Conservation (phyloP, 2,888 invertebrate species). For the Aplocera efformata region DNA sequence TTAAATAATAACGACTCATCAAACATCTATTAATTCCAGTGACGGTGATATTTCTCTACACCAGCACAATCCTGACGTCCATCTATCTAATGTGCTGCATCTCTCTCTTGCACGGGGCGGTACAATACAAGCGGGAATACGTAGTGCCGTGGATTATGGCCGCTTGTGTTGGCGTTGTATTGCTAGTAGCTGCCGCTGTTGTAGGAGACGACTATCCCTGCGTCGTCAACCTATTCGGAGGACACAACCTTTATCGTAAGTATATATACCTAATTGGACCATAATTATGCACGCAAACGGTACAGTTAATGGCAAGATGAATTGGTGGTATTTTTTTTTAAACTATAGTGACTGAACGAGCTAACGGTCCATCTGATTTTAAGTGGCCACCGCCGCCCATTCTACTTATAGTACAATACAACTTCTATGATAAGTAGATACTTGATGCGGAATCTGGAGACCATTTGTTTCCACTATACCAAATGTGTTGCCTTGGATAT, state of each 20-base stretch:
- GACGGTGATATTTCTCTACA: slow-evolving; percentile 70
- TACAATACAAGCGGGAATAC: slow-evolving; percentile 69
- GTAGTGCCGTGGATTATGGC: slow-evolving; percentile 71
- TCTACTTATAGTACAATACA: too few species aligned
- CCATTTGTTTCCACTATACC: too few species aligned
- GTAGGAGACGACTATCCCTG: slow-evolving; percentile 64
- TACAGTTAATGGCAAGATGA: too few species aligned
- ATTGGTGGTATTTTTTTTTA: too few species aligned
- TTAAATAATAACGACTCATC: not conserved
- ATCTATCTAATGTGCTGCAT: slow-evolving; percentile 73
- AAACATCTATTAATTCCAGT: slow-evolving; percentile 43
- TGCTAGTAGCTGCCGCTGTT: slow-evolving; percentile 54
- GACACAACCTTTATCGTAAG: slow-evolving; percentile 71
- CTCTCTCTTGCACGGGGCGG: slow-evolving; percentile 69
- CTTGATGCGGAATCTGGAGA: too few species aligned
- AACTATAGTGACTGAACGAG: too few species aligned
- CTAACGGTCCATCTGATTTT: too few species aligned
- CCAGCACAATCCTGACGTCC: slow-evolving; percentile 66
- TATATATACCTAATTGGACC: slow-evolving; percentile 20
- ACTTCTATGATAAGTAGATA: too few species aligned
- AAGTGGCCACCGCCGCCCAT: too few species aligned
- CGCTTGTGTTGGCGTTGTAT: slow-evolving; percentile 58
- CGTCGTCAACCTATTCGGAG: slow-evolving; percentile 65
- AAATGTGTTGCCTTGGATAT: too few species aligned
- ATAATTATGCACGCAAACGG: too few species aligned